Conservation (phyloP, 2,113 vertebrate genomes). For the Ariopsis seemanni region DNA sequence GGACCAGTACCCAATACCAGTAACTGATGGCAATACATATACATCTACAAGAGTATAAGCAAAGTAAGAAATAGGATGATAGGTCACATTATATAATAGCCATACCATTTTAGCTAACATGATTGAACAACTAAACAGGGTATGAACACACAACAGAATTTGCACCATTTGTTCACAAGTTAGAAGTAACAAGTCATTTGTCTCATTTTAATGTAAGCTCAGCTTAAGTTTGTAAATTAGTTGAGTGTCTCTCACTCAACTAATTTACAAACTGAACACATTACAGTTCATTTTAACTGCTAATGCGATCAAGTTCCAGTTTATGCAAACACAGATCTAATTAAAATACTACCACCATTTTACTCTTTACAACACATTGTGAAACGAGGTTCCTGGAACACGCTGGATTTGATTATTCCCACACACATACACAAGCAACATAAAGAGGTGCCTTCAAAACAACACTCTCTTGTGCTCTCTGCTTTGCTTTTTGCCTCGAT, state of each 20-base stretch:
- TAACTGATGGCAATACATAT: not conserved
- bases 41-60: no score
- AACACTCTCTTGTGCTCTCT: not conserved
- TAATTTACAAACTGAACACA: not conserved
- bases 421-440: slow-evolving; percentile 9
- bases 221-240: not conserved
- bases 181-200: not conserved
- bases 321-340: not conserved
- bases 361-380: not conserved
- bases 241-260: not conserved
- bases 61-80: not conserved
- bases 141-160: not conserved
- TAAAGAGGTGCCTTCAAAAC: slow-evolving; percentile 39
- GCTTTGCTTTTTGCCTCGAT: slow-evolving; percentile 11
- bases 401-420: slow-evolving; percentile 34
- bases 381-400: not conserved
- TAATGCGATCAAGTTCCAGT: not conserved
- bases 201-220: not conserved
- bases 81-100: not conserved
- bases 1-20: not conserved
- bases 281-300: not conserved
- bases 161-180: not conserved
- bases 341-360: slow-evolving; percentile 3
- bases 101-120: not conserved
- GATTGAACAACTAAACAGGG: not conserved